Conservation (phyloP, 2,797 vertebrate species). For the Tragelaphus eurycerus region DNA sequence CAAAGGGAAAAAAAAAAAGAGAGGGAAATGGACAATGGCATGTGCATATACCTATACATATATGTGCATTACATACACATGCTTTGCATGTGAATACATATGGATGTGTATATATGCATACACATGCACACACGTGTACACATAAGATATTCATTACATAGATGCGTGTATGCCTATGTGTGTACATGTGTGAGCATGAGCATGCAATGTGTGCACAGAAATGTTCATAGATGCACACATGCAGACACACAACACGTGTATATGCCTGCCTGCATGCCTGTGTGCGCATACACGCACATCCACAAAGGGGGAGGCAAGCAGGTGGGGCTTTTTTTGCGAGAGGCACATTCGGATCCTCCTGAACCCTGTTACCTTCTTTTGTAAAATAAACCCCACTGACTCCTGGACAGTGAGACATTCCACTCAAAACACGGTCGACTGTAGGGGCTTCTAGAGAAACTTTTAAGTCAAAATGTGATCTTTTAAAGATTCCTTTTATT, state of each 20-base stretch:
- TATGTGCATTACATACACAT: too few species aligned
- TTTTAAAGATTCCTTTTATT: not conserved
- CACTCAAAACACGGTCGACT: not conserved
- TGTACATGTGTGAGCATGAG: rapidly evolving
- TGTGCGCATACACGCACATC: rapidly evolving
- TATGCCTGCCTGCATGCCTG: too few species aligned
- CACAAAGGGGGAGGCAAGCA: too few species aligned
- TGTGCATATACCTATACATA: rapidly evolving
- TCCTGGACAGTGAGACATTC: not conserved
- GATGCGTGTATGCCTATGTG: rapidly evolving
- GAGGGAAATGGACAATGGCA: not conserved
- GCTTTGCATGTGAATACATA: too few species aligned
- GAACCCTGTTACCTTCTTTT: not conserved
- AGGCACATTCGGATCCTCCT: not conserved
- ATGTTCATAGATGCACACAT: too few species aligned
- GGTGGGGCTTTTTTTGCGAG: not conserved
- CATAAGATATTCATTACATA: not conserved
- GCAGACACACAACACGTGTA: not conserved
- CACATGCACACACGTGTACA: not conserved
- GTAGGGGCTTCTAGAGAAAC: not conserved
- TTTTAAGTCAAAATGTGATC: not conserved
- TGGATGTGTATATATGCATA: not conserved
- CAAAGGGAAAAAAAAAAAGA: not conserved
- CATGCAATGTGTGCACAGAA: not conserved
- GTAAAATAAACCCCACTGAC: not conserved